These are phyloP conservation scores for Gymnoscelis rufifasciata DNA, from an alignment of 2,888 invertebrate genomes.

Conservation along the genomic window DNA sequence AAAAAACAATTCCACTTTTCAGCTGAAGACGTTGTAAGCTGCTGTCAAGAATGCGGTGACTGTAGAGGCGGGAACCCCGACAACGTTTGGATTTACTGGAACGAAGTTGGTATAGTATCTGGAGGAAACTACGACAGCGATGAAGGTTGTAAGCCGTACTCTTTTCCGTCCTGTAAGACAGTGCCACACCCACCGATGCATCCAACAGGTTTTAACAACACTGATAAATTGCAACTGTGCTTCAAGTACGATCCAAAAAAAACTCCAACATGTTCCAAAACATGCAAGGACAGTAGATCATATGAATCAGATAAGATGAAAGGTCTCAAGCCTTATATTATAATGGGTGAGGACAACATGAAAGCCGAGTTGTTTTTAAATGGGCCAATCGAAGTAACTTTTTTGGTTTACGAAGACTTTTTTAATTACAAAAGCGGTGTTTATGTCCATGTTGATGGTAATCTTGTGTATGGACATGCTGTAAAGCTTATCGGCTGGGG, in stretches of 20 bases:
- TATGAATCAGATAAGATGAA: neutral
- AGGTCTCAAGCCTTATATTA: neutral
- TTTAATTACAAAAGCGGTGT: conserved; percentile 2
- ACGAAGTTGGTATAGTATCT: conserved; percentile 7
- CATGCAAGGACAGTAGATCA: neutral
- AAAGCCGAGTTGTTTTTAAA: neutral
- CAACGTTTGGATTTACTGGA: conserved; percentile 8
- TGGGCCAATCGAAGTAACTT: neutral
- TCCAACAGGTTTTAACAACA: neutral
- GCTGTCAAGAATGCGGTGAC: conserved; percentile 44
- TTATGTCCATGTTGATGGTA: neutral
- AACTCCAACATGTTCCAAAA: conserved; percentile 3
- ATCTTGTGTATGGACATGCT: conserved; percentile 1
- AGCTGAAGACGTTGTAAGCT: conserved; percentile 90
- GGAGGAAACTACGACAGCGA: conserved; percentile 13
- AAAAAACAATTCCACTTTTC: conserved; percentile 85
- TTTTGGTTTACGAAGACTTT: neutral
- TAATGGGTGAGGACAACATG: neutral
- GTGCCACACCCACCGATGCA: neutral
- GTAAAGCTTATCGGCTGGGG: conserved; percentile 3
- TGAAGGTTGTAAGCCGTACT: conserved; percentile 13
- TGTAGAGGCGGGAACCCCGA: conserved; percentile 6
- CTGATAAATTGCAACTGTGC: neutral
- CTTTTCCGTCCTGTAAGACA: neutral
- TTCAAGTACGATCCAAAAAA: neutral